Evolutionary conservation across 2,797 vertebrate species (phyloP), one percentile per base, ranked within the genome.

Genomic region (Dicrostonyx torquatus): DNA sequence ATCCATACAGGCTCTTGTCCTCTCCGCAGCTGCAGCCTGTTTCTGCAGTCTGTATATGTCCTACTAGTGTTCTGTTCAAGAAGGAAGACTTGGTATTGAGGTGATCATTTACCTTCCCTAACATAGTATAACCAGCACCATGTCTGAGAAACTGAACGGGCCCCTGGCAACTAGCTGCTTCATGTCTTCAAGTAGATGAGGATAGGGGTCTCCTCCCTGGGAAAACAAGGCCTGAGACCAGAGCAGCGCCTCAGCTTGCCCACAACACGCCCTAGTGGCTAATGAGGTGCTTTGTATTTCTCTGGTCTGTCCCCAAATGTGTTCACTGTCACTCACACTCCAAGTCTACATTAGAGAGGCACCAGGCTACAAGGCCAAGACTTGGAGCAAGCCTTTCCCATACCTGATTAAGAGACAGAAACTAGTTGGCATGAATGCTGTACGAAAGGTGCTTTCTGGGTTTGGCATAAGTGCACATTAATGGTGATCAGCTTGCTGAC

Each of bases 331-430:
- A 31, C 55, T 88, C 26, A 75, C 6, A 64, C 17, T 60, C 37
- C 50, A 7, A 50, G 13, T 24, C 78, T n/a, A 60, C 40, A 26
- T 37, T 40, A 60, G 45, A 83, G 58, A 89, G 48, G 62, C 43
- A 40, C 17, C 5, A 7, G 75, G n/a, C n/a, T 43, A 62, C 20
- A 62, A n/a, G 55, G 26, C 68, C 40, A n/a, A 73, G 50, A 64
- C 88, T 79, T n/a, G 58, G n/a, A 75, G 76, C 58, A 72, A 55
- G 66, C 76, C 64, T 90, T 94, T 83, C 26, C 48, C n/a, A 48
- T 48, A 60, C 55, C 68, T 20, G 24, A 87, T 2, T 68, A 76
- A 34, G 11, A 18, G 11, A 26, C 22, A 31, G 48, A 91, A 93
- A 14, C 37, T n/a, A 43, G n/a, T 91, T 73, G 26, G 11, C 48